Evolutionary conservation across 2,113 vertebrate genomes (phyloP).

Genomic region (Macrotis lagotis): DNA sequence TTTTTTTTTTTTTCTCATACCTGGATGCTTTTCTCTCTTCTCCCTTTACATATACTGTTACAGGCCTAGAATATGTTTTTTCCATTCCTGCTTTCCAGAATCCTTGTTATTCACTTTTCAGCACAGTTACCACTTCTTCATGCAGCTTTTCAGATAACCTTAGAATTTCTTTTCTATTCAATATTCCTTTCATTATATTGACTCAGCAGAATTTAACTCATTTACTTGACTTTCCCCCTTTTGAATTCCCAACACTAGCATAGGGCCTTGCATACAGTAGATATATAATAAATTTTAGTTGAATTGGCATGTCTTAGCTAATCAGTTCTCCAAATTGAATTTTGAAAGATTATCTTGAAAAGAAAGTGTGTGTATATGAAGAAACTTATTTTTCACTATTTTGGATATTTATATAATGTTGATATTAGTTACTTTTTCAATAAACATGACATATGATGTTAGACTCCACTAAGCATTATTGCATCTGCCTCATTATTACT

Average conservation of each 20-base stretch:
- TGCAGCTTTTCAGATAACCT: background rate
- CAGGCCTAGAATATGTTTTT: background rate
- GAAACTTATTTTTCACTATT: background rate
- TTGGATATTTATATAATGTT: background rate
- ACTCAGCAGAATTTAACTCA: no score
- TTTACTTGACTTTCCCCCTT: background rate
- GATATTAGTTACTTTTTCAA: background rate
- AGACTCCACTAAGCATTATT: background rate
- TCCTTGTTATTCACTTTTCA: background rate
- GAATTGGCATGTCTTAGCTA: background rate
- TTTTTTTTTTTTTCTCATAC: no score
- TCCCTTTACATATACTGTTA: background rate
- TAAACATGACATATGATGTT: background rate
- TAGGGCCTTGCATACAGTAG: background rate
- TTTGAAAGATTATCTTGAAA: background rate
- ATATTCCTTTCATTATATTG: background rate
- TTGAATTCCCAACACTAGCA: background rate
- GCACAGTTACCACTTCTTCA: background rate
- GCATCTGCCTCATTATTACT: background rate
- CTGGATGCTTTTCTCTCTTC: background rate
- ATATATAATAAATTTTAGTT: background rate
- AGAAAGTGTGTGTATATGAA: background rate
- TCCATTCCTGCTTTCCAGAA: background rate
- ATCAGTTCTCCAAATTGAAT: background rate
- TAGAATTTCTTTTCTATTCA: background rate